These are phyloP conservation scores for Prunella himalayana DNA, from an alignment of 2,113 vertebrate genomes.

Conservation along the genomic window DNA sequence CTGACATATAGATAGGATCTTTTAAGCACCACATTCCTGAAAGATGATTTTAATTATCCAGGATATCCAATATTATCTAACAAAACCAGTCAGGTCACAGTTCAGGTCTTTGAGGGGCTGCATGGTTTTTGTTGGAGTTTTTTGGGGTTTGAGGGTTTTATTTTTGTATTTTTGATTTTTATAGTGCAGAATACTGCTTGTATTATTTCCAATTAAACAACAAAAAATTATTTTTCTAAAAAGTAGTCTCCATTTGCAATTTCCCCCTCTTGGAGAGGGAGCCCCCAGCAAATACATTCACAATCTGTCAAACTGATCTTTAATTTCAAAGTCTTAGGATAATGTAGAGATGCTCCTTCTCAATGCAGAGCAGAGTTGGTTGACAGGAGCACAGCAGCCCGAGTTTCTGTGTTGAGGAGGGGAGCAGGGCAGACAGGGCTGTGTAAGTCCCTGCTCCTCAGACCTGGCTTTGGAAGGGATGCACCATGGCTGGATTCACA, in stretches of 20 bases:
- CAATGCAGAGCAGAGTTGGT: neutral
- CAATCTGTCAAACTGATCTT: neutral
- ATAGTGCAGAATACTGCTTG: neutral
- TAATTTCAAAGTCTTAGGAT: neutral
- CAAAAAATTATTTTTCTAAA: neutral
- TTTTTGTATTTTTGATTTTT: neutral
- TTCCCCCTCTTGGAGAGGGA: neutral
- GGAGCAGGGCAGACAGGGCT: neutral
- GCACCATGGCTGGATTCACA: neutral
- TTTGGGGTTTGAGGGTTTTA: neutral
- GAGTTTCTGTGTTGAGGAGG: neutral
- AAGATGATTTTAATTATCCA: neutral
- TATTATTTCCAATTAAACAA: neutral
- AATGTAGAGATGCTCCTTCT: neutral
- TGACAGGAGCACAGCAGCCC: accelerated
- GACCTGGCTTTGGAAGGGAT: neutral
- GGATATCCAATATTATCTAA: neutral
- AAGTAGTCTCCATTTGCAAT: neutral
- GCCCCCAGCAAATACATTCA: neutral
- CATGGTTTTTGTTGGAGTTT: neutral
- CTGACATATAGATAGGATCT: neutral
- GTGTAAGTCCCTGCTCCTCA: neutral
- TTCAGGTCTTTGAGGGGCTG: neutral
- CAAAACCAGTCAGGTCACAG: neutral
- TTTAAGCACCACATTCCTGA: neutral